Evolutionary conservation across 92 coral and sea anemone genomes (phyloP).

Genomic region (Zoanthus solanderi): DNA sequence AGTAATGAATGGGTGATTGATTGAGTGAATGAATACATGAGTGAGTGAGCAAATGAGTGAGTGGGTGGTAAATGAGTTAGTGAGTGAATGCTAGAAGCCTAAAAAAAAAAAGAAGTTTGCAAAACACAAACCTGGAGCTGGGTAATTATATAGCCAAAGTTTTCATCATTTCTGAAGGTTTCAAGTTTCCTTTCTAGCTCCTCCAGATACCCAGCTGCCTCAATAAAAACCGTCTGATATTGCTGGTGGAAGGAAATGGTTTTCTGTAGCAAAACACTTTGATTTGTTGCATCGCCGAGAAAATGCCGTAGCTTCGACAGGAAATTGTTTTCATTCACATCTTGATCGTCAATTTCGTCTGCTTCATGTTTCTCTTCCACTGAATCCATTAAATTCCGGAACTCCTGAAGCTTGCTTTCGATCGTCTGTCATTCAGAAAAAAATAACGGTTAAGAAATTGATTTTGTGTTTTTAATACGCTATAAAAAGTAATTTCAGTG

Average conservation of each 20-base stretch:
- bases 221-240: conserved; percentile 63
- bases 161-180: neutral
- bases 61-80: too few relatives aligned
- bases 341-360: conserved; percentile 44
- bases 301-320: conserved; percentile 46
- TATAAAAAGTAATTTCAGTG: too few relatives aligned
- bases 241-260: conserved; percentile 75
- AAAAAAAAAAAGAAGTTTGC: neutral
- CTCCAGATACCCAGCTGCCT: conserved; percentile 47
- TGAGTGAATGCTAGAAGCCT: too few relatives aligned
- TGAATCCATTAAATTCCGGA: conserved; percentile 70
- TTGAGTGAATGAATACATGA: too few relatives aligned
- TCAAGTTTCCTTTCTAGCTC: conserved; percentile 33
- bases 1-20: too few relatives aligned
- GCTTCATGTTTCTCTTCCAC: conserved; percentile 62
- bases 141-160: neutral
- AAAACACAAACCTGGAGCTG: conserved; percentile 24
- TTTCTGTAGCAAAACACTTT: conserved; percentile 60
- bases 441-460: neutral
- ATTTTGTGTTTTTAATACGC: too few relatives aligned
- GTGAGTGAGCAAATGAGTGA: too few relatives aligned
- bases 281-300: conserved; percentile 57
- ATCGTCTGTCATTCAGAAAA: conserved; percentile 59
- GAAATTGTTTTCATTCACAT: conserved; percentile 13
- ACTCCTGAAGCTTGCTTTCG: conserved; percentile 66